phyloP scores from a whole-genome alignment of 2,113 vertebrate genomes.

The Girardinichthys multiradiatus region DNA sequence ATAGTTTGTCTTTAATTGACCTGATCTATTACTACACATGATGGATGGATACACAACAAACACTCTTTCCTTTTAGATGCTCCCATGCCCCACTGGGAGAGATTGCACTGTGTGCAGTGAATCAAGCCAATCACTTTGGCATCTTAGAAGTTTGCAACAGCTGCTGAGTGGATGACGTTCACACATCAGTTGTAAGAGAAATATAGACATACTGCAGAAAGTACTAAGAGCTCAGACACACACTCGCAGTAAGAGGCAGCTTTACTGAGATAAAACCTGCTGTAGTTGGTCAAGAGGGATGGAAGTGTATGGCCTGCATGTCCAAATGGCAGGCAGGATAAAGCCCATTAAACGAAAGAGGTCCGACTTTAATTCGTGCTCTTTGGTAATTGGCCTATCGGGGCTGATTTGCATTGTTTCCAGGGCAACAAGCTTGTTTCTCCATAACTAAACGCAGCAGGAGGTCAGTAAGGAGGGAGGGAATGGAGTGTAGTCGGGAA shows the following conservation, averaged over 20 bases:
- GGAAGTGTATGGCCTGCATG: constrained; percentile 1
- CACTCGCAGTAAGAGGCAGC: neutral
- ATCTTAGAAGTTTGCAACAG: constrained; percentile 17
- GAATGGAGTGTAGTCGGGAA: neutral
- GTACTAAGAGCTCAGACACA: neutral
- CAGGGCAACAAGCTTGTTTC: constrained; percentile 61
- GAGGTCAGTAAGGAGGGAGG: neutral
- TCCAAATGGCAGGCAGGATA: constrained; percentile 33
- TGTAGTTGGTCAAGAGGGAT: constrained; percentile 21
- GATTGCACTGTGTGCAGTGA: constrained; percentile 8
- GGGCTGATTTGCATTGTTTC: constrained; percentile 66
- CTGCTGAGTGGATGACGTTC: constrained; percentile 8
- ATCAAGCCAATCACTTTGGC: constrained; percentile 32
- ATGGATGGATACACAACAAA: constrained; percentile 9
- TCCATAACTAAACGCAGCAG: constrained; percentile 34
- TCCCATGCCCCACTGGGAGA: neutral
- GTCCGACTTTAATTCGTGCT: constrained; percentile 63
- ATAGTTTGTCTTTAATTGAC: constrained; percentile 52
- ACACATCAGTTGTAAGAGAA: neutral
- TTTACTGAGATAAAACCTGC: constrained; percentile 23
- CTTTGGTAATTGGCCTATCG: constrained; percentile 65
- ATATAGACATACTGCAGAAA: neutral
- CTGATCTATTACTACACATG: constrained; percentile 27
- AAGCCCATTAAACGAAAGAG: constrained; percentile 49
- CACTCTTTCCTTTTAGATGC: neutral